Evolutionary conservation across 1,140 invertebrate genomes (phyloP).

Genomic region (Drosophila lacertosa): DNA sequence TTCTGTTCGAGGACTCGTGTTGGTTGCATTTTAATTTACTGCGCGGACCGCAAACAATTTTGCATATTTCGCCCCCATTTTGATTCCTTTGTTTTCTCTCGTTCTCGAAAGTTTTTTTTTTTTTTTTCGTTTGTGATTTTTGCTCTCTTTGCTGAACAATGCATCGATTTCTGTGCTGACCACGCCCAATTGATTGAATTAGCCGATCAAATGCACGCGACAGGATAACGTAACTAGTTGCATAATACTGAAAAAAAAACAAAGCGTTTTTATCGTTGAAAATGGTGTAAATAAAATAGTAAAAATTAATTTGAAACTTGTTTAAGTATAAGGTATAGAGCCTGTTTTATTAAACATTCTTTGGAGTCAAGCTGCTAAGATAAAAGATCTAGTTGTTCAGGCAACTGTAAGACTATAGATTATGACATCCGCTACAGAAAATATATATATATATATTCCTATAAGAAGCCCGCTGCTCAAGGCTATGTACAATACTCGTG

Average conservation of each 20-base stretch:
- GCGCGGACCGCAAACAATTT: conserved; percentile 3
- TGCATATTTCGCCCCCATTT: conserved; percentile 8
- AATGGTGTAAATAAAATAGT: no score
- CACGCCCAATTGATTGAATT: conserved; percentile 68
- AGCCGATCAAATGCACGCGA: conserved; percentile 44
- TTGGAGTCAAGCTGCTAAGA: no score
- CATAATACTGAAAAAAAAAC: not conserved
- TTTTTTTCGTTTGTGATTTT: conserved; percentile 1
- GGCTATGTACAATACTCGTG: not conserved
- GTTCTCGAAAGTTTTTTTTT: conserved; percentile 21
- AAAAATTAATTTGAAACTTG: no score
- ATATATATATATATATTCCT: not conserved
- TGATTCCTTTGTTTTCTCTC: not conserved
- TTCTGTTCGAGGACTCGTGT: not conserved
- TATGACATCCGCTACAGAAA: not conserved
- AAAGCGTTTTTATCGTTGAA: no score
- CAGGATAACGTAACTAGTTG: not conserved
- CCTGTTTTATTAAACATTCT: no score
- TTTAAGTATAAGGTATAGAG: no score
- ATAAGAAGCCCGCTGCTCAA: not conserved
- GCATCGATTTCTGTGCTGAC: conserved; percentile 36
- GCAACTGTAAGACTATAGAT: not conserved
- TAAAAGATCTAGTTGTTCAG: no score
- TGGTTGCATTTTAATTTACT: conserved; percentile 26
- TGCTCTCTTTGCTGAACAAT: conserved; percentile 2